A percentile compares a stretch with the other conserved stretches of the same genome.
Evolutionary conservation across 2,888 invertebrate genomes (phyloP).

Genomic region (Pseudococcus viburni): DNA sequence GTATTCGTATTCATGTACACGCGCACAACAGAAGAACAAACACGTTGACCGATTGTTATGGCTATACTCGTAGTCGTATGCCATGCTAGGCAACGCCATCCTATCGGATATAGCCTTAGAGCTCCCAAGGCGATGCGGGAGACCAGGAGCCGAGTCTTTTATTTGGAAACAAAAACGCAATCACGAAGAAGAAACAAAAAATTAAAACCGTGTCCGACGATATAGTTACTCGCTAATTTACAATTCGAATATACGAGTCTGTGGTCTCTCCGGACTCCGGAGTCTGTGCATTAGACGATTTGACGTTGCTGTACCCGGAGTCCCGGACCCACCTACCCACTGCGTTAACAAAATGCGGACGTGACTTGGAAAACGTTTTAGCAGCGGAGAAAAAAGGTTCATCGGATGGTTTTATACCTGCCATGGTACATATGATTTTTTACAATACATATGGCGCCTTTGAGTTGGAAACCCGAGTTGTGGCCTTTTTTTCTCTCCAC

Average conservation of each 20-base stretch:
- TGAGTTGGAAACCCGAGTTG: neutral
- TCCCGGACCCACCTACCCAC: neutral
- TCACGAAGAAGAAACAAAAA: conserved; percentile 47
- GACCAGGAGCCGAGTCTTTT: conserved; percentile 49
- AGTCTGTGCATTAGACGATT: neutral
- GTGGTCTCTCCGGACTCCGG: neutral
- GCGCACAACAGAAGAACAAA: neutral
- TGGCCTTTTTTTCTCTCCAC: neutral
- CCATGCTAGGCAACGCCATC: neutral
- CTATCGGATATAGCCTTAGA: neutral
- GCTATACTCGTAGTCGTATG: neutral
- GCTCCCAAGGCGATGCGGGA: conserved; percentile 18
- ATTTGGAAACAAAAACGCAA: conserved; percentile 16
- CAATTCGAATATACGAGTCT: neutral
- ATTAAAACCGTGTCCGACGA: conserved; percentile 43
- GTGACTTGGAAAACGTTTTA: conserved; percentile 57
- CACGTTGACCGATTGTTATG: conserved; percentile 8
- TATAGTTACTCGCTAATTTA: conserved; percentile 28
- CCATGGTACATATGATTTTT: neutral
- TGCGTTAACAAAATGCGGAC: conserved; percentile 38
- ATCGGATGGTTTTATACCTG: neutral
- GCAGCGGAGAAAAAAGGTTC: conserved; percentile 5
- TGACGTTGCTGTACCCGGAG: neutral
- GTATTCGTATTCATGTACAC: conserved; percentile 9
- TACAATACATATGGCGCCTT: conserved; percentile 23